Base-by-base conservation (phyloP, 2,113 vertebrate species). In the Menidia beryllina region DNA sequence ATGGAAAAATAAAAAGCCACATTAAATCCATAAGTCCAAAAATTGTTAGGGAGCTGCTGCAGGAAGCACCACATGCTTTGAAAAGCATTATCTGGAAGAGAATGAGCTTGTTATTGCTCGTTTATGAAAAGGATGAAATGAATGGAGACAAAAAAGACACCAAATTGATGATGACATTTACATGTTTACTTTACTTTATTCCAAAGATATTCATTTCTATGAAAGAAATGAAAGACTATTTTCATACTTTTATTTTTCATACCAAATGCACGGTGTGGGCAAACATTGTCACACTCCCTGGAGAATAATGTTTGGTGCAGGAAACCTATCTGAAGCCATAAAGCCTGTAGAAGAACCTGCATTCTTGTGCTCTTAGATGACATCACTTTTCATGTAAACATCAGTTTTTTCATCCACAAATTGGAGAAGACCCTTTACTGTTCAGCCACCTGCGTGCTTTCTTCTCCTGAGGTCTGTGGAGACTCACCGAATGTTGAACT, bases 321-420 rank as follows among this genome's bases (percentile, higher is more conserved):
- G 57, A 56, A 70, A 75, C 27, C 21, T 74, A 72, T 75, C 72
- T 73, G 52, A 86, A 86, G 83, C 86, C 80, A 84, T 90, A 72
- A n/a, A 79, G 82, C 79, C 84, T 79, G 13, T 68, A 60, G 64
- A 82, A 85, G 65, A 79, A 83, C 51, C n/a, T 72, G 3, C 60
- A 20, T 63, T 19, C 52, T 66, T 53, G 11, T 65, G 34, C 26
- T 68, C 39, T n/a, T 53, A 38, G 43, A 0, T 69, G 39, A n/a
- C 27, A 14, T 2, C 14, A 34, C 13, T 53, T 36, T 2, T 68
- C 14, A 26, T n/a, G 15, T 25, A 45, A 17, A 36, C 24, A 20
- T 70, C 34, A 21, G 51, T 4, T 7, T 73, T 57, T 69, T 63
- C 59, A 80, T 86, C 51, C 11, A 67, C 43, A 12, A 55, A 69